Evolutionary conservation across 2,113 vertebrate genomes (phyloP).

Genomic region (Cariama cristata): DNA sequence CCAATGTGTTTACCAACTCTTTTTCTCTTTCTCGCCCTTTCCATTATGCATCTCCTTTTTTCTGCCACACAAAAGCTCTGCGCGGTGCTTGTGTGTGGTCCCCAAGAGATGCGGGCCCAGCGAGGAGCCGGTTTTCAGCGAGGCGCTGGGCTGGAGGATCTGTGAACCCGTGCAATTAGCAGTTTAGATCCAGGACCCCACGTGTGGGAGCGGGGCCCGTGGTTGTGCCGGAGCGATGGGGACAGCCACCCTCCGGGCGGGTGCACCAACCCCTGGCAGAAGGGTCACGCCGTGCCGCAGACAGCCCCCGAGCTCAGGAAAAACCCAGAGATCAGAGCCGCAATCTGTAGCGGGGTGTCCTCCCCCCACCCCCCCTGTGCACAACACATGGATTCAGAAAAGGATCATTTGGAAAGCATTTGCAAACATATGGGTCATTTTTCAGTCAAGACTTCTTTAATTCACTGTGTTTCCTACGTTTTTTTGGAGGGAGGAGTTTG

Average conservation of each 20-base stretch:
- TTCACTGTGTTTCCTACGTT: constrained; percentile 79
- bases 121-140: constrained; percentile 40
- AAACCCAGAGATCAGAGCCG: constrained; percentile 36
- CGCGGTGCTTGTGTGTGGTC: constrained; percentile 80
- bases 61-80: constrained; percentile 63
- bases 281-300: constrained; percentile 54
- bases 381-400: constrained; percentile 55
- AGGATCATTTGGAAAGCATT: constrained; percentile 83
- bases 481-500: constrained; percentile 23
- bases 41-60: constrained; percentile 59
- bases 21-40: constrained; percentile 65
- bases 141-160: constrained; percentile 59
- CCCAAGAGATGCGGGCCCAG: constrained; percentile 66
- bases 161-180: constrained; percentile 78
- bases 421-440: constrained; percentile 86
- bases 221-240: constrained; percentile 27
- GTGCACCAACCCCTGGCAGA: constrained; percentile 66
- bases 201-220: constrained; percentile 60
- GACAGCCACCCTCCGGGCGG: constrained; percentile 36
- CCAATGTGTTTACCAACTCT: constrained; percentile 74
- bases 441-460: constrained; percentile 80
- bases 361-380: neutral
- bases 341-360: constrained; percentile 51
- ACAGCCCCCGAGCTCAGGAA: constrained; percentile 62
- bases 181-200: constrained; percentile 72